Evolutionary conservation across 2,888 invertebrate genomes (phyloP).

Genomic region (Odontocerum albicorne): DNA sequence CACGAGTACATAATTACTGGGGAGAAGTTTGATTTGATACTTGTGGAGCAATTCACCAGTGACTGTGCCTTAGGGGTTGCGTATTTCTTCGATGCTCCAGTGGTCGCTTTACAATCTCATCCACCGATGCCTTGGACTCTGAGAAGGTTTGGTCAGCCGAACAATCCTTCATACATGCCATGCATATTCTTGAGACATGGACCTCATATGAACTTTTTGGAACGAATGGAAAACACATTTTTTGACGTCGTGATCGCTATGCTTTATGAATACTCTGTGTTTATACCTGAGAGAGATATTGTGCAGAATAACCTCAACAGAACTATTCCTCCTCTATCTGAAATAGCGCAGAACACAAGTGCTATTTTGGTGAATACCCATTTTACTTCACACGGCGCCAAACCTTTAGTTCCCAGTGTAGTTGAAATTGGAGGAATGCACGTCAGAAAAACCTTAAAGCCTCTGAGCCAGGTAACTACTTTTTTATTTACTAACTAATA

Average conservation of each 20-base stretch:
- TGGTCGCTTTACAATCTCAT: slow-evolving; percentile 59
- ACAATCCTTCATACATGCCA: slow-evolving; percentile 56
- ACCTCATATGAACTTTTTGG: slow-evolving; percentile 47
- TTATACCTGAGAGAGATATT: slow-evolving; percentile 41
- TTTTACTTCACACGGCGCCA: slow-evolving; percentile 47
- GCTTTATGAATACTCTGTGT: slow-evolving; percentile 41
- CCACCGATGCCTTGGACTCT: slow-evolving; percentile 60
- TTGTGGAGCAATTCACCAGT: slow-evolving; percentile 64
- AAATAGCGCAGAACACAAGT: slow-evolving; percentile 49
- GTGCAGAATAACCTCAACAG: slow-evolving; percentile 44
- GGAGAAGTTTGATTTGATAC: slow-evolving; percentile 61
- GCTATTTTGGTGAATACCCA: slow-evolving; percentile 53
- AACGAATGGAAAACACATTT: slow-evolving; percentile 51
- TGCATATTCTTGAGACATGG: slow-evolving; percentile 41
- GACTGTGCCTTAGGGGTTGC: slow-evolving; percentile 66
- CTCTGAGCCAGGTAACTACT: slow-evolving; percentile 24
- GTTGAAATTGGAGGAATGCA: slow-evolving; percentile 59
- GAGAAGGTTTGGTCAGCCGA: slow-evolving; percentile 49
- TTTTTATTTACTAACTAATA: no score
- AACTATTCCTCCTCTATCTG: slow-evolving; percentile 44
- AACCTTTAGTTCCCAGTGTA: slow-evolving; percentile 49
- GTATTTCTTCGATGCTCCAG: slow-evolving; percentile 59
- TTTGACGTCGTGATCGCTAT: slow-evolving; percentile 38
- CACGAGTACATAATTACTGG: slow-evolving; percentile 44
- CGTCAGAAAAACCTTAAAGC: slow-evolving; percentile 41